Conservation (phyloP, 2,113 vertebrate species). For the Apteryx mantelli region DNA sequence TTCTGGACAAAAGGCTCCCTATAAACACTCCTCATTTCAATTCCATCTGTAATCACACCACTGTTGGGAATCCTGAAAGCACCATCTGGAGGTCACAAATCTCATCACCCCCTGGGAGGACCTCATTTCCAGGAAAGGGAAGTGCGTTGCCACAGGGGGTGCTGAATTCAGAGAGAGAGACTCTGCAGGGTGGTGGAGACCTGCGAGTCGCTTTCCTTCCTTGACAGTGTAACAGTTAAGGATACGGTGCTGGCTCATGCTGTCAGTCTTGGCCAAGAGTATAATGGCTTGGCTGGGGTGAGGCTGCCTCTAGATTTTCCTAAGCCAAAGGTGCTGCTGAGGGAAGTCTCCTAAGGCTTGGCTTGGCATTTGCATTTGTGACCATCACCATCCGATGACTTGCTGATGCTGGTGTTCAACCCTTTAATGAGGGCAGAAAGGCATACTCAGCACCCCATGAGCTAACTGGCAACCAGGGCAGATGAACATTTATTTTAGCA, state of each 20-base stretch:
- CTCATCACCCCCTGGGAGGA: neutral
- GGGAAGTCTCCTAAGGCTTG: neutral
- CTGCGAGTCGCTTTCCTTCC: neutral
- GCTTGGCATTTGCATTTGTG: neutral
- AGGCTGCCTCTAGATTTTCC: neutral
- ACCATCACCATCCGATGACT: neutral
- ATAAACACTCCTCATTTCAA: neutral
- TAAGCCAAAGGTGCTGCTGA: neutral
- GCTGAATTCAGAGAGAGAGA: neutral
- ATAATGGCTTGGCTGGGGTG: neutral
- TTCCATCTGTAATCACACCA: neutral
- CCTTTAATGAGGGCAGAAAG: neutral
- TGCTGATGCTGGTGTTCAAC: neutral
- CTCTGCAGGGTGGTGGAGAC: neutral
- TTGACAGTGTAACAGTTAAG: neutral
- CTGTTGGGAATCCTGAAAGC: neutral
- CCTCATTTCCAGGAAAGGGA: neutral
- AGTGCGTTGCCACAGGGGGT: rapidly evolving
- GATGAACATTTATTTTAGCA: neutral
- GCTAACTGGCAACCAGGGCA: neutral
- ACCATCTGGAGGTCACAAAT: neutral
- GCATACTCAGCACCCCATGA: rapidly evolving
- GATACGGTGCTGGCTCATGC: neutral
- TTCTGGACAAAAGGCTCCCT: neutral
- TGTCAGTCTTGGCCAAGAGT: neutral